Evolutionary conservation across 2,888 invertebrate genomes (phyloP).

Genomic region (Eupithecia inturbata): DNA sequence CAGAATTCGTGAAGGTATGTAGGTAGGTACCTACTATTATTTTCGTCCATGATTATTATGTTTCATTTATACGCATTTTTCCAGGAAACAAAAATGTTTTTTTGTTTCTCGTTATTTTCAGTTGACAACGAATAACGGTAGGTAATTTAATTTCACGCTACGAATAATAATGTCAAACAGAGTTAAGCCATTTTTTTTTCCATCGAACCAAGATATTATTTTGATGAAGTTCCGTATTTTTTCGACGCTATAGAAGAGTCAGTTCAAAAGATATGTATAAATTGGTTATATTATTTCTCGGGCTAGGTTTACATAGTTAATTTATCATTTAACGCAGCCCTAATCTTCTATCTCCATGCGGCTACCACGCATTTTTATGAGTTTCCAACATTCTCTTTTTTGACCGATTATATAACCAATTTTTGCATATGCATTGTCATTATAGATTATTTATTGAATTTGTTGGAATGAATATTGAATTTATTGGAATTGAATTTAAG

Average conservation of each 20-base stretch:
- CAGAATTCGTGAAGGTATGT: neutral
- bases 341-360: neutral
- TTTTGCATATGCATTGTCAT: too few species aligned
- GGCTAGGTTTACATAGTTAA: too few species aligned
- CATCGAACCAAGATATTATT: neutral
- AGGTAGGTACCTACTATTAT: conserved; percentile 37
- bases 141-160: conserved; percentile 26
- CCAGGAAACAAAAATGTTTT: neutral
- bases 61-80: neutral
- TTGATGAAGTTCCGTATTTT: neutral
- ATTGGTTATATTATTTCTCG: too few species aligned
- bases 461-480: too few species aligned
- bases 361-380: too few species aligned
- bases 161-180: conserved; percentile 7
- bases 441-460: too few species aligned
- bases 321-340: neutral
- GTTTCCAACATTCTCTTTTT: too few species aligned
- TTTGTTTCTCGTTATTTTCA: conserved; percentile 24
- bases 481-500: too few species aligned
- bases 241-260: neutral
- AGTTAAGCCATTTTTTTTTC: conserved; percentile 3
- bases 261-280: too few species aligned
- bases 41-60: conserved; percentile 36
- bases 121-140: conserved; percentile 24
- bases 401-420: too few species aligned